A percentile compares a stretch with the other conserved stretches of the same genome.
Conservation (phyloP, 2,888 invertebrate species). For the Thysanoteuthis rhombus region DNA sequence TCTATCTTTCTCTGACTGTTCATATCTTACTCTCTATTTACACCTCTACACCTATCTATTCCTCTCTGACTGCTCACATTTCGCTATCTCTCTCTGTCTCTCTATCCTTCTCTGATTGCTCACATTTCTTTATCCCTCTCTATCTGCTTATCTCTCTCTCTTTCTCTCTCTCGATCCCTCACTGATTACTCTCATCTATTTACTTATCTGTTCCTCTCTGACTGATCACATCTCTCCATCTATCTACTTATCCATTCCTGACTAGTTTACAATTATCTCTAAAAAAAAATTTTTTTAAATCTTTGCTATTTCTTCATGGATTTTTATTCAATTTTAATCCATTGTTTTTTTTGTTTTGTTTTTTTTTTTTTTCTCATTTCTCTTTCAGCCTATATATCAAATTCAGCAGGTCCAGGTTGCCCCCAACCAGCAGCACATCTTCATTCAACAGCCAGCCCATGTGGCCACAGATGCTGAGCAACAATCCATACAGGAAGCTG, state of each 20-base stretch:
- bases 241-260: too few relatives aligned
- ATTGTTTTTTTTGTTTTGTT: neutral
- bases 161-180: neutral
- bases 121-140: neutral
- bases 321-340: conserved; percentile 33
- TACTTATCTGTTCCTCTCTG: too few relatives aligned
- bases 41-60: too few relatives aligned
- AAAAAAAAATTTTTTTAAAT: too few relatives aligned
- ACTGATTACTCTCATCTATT: too few relatives aligned
- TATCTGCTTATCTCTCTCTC: neutral
- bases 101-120: neutral
- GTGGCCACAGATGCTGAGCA: conserved; percentile 33
- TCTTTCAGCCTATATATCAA: conserved; percentile 52
- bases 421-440: conserved; percentile 42
- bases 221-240: too few relatives aligned
- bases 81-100: too few relatives aligned
- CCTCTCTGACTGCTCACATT: too few relatives aligned
- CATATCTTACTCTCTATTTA: too few relatives aligned
- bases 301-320: neutral
- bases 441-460: conserved; percentile 39
- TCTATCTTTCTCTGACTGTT: too few relatives aligned
- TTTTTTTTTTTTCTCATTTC: conserved; percentile 25
- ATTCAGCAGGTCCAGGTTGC: conserved; percentile 53
- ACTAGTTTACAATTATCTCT: too few relatives aligned
- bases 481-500: neutral